Evolutionary conservation across 2,113 vertebrate genomes (phyloP).

Genomic region (Cyprinodon variegatus): DNA sequence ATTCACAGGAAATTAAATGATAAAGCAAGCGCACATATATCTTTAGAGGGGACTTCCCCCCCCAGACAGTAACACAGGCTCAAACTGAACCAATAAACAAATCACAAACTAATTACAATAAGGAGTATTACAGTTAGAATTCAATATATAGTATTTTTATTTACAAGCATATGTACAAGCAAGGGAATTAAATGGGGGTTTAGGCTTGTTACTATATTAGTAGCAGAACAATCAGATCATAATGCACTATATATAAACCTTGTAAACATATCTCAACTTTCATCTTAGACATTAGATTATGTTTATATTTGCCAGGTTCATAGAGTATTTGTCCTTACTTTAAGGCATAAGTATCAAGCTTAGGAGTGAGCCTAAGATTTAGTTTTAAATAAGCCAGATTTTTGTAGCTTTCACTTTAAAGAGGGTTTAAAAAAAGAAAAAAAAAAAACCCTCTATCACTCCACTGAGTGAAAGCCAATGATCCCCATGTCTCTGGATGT

Average conservation of each 20-base stretch:
- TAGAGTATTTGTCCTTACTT: constrained; percentile 67
- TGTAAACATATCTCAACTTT: constrained; percentile 70
- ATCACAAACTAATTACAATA: constrained; percentile 63
- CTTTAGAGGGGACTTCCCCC: constrained; percentile 26
- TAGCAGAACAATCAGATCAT: constrained; percentile 75
- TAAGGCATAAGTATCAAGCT: constrained; percentile 78
- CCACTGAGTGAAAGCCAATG: constrained; percentile 20
- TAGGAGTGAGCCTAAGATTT: constrained; percentile 51
- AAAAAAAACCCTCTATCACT: constrained; percentile 4
- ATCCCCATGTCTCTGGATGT: constrained; percentile 46
- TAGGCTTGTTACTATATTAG: constrained; percentile 53
- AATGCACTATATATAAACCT: constrained; percentile 75
- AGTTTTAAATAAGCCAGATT: constrained; percentile 60
- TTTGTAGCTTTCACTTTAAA: constrained; percentile 24
- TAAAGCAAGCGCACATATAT: constrained; percentile 44
- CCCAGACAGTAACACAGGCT: constrained; percentile 44
- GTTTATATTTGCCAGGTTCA: constrained; percentile 62
- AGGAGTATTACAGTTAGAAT: constrained; percentile 70
- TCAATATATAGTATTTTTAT: constrained; percentile 82
- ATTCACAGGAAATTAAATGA: constrained; percentile 60
- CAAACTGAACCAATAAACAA: constrained; percentile 42
- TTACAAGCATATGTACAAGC: constrained; percentile 77
- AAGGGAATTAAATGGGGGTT: constrained; percentile 56
- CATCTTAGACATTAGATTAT: constrained; percentile 56
- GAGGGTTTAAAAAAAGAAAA: constrained; percentile 7